phyloP scores from a whole-genome alignment of 2,797 vertebrate species.

The Lacerta agilis region DNA sequence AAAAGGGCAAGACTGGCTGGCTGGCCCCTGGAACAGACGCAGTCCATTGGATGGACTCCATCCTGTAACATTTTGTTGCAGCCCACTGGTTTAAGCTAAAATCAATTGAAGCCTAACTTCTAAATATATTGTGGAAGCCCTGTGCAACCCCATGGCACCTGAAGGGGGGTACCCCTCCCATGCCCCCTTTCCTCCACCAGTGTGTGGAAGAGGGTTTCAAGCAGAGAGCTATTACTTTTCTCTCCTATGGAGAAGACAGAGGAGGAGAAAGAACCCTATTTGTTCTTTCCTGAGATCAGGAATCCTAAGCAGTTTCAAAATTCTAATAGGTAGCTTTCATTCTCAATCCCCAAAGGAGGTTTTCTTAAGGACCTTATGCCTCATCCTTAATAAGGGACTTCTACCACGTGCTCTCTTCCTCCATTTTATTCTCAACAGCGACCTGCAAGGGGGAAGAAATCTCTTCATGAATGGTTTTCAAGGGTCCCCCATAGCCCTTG shows the following conservation, averaged over 20 bases:
- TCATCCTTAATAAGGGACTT: slow-evolving; percentile 3
- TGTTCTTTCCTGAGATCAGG: background rate
- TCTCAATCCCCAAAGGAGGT: background rate
- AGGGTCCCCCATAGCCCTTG: slow-evolving; percentile 39
- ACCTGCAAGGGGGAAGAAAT: slow-evolving; percentile 44
- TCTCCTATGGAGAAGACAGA: background rate
- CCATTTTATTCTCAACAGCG: background rate
- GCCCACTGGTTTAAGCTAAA: background rate
- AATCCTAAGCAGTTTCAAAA: slow-evolving; percentile 12
- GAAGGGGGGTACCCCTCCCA: too few relatives aligned
- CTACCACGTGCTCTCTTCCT: background rate
- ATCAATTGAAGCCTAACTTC: background rate
- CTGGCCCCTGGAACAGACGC: too few relatives aligned
- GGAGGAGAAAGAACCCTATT: background rate
- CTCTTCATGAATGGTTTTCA: slow-evolving; percentile 51
- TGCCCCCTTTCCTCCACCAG: background rate
- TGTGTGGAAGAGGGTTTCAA: background rate
- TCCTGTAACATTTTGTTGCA: background rate
- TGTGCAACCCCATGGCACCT: too few relatives aligned
- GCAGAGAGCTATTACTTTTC: background rate
- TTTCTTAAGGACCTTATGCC: slow-evolving; percentile 12
- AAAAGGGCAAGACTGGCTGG: background rate
- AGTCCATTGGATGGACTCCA: too few relatives aligned
- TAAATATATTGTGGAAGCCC: background rate
- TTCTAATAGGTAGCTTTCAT: background rate